Evolutionary conservation across 2,888 invertebrate genomes (phyloP).

Genomic region (Eurytoma adleriae): DNA sequence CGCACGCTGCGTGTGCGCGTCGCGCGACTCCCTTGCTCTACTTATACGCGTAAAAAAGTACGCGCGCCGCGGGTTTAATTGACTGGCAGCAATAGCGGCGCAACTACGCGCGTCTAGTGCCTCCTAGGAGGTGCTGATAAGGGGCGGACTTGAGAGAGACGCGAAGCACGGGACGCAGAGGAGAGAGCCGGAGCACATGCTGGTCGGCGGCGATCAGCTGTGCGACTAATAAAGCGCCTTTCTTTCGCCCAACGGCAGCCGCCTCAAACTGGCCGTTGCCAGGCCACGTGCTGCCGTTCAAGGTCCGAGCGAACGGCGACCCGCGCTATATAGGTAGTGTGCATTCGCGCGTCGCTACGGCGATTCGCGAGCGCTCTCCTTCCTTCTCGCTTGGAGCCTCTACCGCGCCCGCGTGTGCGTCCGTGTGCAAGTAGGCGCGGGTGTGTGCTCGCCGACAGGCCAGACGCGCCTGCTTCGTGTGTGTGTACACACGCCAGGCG

Average conservation of each 20-base stretch:
- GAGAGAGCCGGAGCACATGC: constrained; percentile 6
- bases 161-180: too few species aligned
- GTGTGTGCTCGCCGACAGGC: not conserved
- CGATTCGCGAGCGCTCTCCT: constrained; percentile 19
- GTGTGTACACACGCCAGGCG: not conserved
- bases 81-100: not conserved
- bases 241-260: constrained; percentile 25
- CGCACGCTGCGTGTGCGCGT: not conserved
- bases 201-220: constrained; percentile 42
- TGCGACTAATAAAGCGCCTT: constrained; percentile 43
- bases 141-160: too few species aligned
- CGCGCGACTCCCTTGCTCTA: too few species aligned
- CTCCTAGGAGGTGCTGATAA: too few species aligned
- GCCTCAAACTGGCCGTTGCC: constrained; percentile 38
- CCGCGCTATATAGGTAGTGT: constrained; percentile 8
- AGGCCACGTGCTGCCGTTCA: constrained; percentile 36
- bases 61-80: too few species aligned
- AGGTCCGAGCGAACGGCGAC: constrained; percentile 44
- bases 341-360: not conserved
- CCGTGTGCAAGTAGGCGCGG: too few species aligned
- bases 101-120: too few species aligned
- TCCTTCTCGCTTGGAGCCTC: constrained; percentile 7
- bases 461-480: not conserved
- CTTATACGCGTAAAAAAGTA: too few species aligned
- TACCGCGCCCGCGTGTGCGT: not conserved